These are phyloP conservation scores for Ostrea denselamellosa DNA, from an alignment of 1,140 invertebrate species.

Conservation along the genomic window DNA sequence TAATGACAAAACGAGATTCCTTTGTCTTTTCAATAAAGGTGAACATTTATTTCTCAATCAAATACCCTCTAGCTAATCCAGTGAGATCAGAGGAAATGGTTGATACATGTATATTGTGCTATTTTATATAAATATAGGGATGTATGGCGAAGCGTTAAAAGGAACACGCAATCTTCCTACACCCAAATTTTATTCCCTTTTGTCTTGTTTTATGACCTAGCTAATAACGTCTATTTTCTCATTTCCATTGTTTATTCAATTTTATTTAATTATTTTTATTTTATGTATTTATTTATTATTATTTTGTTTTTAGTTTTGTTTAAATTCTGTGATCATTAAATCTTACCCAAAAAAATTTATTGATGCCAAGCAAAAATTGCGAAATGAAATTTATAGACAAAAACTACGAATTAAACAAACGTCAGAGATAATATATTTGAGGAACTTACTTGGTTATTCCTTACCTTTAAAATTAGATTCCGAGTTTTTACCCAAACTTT, in stretches of 20 bases:
- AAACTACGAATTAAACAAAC: background rate
- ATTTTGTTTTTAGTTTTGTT: too few relatives aligned
- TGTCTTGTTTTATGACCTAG: background rate
- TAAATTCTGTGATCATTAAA: background rate
- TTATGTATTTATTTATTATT: too few relatives aligned
- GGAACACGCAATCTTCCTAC: background rate
- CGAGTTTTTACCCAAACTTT: background rate
- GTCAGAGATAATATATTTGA: background rate
- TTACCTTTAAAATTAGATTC: slow-evolving; percentile 4
- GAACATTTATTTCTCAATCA: background rate
- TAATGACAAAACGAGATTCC: slow-evolving; percentile 23
- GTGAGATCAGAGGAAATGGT: background rate
- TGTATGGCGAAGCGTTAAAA: background rate
- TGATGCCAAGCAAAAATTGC: background rate
- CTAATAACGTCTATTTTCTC: background rate
- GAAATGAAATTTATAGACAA: background rate
- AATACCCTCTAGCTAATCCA: background rate
- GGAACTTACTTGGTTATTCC: background rate
- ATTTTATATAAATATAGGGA: background rate
- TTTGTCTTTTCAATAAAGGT: slow-evolving; percentile 22
- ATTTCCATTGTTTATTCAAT: background rate
- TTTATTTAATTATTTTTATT: too few relatives aligned
- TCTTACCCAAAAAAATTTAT: slow-evolving; percentile 3
- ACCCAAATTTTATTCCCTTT: background rate
- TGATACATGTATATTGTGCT: background rate